Evolutionary conservation across 2,797 vertebrate species (phyloP).

Genomic region (Phrynocephalus guinanensis): DNA sequence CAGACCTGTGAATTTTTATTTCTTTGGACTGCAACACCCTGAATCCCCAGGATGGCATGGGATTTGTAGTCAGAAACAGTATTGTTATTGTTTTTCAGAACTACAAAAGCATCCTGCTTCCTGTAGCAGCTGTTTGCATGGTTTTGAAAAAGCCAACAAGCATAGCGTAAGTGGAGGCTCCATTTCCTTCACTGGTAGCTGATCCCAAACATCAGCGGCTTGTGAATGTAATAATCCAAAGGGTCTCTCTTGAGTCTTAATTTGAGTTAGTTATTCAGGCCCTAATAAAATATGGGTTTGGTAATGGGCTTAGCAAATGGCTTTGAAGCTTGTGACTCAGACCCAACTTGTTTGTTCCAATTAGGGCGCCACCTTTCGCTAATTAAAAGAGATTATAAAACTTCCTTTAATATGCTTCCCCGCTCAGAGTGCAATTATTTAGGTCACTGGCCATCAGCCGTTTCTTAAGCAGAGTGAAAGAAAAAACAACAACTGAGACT

Average conservation of each 20-base stretch:
- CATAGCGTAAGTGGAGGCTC: neutral
- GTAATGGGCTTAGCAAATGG: neutral
- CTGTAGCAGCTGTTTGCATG: too few species aligned
- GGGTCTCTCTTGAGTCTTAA: neutral
- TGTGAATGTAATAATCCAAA: too few species aligned
- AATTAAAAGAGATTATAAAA: conserved; percentile 4
- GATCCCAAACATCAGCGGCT: neutral
- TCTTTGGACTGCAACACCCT: too few species aligned
- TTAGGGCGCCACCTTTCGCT: neutral
- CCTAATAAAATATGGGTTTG: neutral
- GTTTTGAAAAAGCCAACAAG: neutral
- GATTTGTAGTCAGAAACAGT: neutral
- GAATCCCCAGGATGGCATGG: too few species aligned
- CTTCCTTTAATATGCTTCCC: neutral
- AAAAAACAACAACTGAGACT: neutral
- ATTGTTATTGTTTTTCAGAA: neutral
- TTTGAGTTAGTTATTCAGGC: neutral
- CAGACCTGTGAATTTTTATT: neutral
- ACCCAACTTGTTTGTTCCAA: neutral
- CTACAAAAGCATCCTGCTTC: neutral
- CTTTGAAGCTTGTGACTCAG: neutral
- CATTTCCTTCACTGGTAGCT: neutral
- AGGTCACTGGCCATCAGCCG: neutral
- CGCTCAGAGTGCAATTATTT: neutral
- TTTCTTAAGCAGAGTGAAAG: neutral